Conservation (phyloP, 1,140 invertebrate genomes). For the Drosophila parvula region DNA sequence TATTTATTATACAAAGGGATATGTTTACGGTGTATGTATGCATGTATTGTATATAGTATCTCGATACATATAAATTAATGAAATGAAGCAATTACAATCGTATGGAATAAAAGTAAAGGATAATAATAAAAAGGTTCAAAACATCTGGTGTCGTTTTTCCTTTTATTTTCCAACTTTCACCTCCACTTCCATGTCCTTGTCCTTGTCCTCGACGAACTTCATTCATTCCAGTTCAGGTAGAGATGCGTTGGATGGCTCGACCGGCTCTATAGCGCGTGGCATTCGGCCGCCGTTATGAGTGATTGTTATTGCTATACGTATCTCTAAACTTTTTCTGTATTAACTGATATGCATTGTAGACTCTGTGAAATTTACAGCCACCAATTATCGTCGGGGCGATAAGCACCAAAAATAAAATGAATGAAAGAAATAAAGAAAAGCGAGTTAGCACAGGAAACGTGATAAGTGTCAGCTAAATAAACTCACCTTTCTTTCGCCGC, state of each 20-base stretch:
- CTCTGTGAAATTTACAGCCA: conserved; percentile 71
- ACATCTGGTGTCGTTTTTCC: conserved; percentile 51
- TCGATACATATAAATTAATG: conserved; percentile 76
- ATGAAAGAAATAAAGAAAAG: conserved; percentile 12
- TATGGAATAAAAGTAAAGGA: conserved; percentile 64
- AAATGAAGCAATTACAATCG: conserved; percentile 83
- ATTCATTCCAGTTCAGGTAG: conserved; percentile 44
- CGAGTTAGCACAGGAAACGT: conserved; percentile 34
- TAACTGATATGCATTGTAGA: conserved; percentile 88
- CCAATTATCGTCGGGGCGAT: conserved; percentile 28
- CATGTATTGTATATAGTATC: conserved; percentile 64
- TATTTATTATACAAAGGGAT: conserved; percentile 57
- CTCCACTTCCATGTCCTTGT: conserved; percentile 1
- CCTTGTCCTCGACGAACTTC: conserved; percentile 24
- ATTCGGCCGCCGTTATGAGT: conserved; percentile 54
- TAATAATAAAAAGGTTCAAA: conserved; percentile 70
- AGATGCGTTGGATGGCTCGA: conserved; percentile 37
- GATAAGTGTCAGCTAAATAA: neutral
- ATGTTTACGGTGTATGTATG: conserved; percentile 66
- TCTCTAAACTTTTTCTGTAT: conserved; percentile 89
- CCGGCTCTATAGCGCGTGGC: conserved; percentile 3
- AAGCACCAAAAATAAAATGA: conserved; percentile 20
- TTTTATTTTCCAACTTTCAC: conserved; percentile 12
- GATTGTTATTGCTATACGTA: conserved; percentile 86
- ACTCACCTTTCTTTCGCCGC: conserved; percentile 82